phyloP scores from a whole-genome alignment of 2,888 invertebrate species.

The Eupelmus urozonus region DNA sequence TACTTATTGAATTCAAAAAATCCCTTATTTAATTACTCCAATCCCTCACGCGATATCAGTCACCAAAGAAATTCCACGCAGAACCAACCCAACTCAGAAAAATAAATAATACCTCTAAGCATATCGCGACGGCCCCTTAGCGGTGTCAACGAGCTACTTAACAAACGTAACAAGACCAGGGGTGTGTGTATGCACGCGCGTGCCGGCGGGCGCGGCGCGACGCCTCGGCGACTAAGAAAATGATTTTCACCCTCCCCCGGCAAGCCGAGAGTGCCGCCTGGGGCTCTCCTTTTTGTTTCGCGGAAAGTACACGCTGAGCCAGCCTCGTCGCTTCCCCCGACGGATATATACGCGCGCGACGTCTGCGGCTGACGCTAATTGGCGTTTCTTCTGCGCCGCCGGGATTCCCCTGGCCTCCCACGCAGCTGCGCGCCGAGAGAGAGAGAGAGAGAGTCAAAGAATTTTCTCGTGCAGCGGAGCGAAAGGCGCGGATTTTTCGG shows the following conservation, averaged over 20 bases:
- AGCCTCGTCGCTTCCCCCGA: background rate
- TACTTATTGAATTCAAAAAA: too few relatives aligned
- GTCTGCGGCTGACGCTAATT: constrained; percentile 74
- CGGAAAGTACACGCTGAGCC: constrained; percentile 45
- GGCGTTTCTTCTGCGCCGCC: constrained; percentile 67
- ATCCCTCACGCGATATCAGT: too few relatives aligned
- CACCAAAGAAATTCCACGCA: too few relatives aligned
- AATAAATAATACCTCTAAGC: background rate
- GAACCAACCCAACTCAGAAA: too few relatives aligned
- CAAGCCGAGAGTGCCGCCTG: background rate
- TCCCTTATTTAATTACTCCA: too few relatives aligned
- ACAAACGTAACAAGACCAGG: constrained; percentile 42
- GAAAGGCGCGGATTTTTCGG: background rate
- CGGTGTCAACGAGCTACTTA: constrained; percentile 49
- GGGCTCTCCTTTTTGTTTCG: constrained; percentile 38
- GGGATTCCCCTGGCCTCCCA: background rate
- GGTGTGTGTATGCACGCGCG: too few relatives aligned
- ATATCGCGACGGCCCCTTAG: constrained; percentile 18
- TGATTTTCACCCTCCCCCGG: constrained; percentile 17
- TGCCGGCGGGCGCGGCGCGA: background rate
- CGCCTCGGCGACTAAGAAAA: constrained; percentile 36
- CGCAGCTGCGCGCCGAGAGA: background rate
- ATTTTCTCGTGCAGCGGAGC: background rate
- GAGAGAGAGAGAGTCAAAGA: background rate
- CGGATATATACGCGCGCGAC: constrained; percentile 60